Conservation (phyloP, 1,140 invertebrate species). For the Prorops nasuta region DNA sequence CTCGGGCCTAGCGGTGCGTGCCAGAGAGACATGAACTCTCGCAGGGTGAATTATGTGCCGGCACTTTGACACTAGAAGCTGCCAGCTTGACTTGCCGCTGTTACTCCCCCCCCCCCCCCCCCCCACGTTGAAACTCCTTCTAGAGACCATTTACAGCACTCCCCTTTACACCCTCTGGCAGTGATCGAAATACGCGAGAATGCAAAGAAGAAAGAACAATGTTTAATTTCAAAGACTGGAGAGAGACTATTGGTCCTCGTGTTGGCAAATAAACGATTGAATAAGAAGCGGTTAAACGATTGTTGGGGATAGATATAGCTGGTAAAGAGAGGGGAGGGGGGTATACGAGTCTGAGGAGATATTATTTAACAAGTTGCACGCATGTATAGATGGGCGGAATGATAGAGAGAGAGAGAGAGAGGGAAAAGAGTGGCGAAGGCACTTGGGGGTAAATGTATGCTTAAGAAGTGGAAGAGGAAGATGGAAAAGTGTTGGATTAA, state of each 20-base stretch:
- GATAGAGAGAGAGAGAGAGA: constrained; percentile 1
- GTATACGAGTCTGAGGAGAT: background rate
- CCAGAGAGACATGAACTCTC: constrained; percentile 34
- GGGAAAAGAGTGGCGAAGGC: background rate
- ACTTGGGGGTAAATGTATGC: background rate
- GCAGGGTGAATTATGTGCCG: constrained; percentile 33
- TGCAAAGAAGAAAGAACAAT: too few relatives aligned
- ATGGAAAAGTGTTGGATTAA: too few relatives aligned
- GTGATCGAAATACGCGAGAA: too few relatives aligned
- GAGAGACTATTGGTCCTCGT: background rate
- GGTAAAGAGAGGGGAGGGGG: background rate
- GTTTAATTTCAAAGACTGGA: background rate
- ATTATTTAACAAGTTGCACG: background rate
- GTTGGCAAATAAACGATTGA: background rate
- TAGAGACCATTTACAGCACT: too few relatives aligned
- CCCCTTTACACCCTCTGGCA: too few relatives aligned
- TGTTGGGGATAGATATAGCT: background rate
- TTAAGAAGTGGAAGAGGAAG: too few relatives aligned
- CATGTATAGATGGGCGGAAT: background rate
- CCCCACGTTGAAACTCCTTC: too few relatives aligned
- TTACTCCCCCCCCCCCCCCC: too few relatives aligned
- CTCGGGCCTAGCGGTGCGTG: constrained; percentile 29
- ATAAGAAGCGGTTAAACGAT: background rate
- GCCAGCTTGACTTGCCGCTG: background rate
- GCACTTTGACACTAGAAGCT: constrained; percentile 30